Evolutionary conservation across 2,888 invertebrate species (phyloP).

Genomic region (Papilio gigon): DNA sequence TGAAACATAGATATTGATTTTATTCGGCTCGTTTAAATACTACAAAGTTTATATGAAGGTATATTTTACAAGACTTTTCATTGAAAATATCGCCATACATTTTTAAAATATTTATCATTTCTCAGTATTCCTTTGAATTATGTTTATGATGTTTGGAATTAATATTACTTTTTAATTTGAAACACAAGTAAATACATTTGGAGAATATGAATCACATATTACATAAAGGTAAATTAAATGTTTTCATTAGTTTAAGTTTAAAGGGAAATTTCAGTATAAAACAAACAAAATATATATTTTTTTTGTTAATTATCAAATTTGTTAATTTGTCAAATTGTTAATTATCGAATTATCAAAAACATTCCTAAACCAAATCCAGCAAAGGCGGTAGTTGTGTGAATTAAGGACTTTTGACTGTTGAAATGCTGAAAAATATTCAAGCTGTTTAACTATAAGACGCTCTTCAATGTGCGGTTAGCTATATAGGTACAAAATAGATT

Average conservation of each 20-base stretch:
- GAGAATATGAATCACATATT: no score
- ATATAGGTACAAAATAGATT: constrained; percentile 72
- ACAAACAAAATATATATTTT: no score
- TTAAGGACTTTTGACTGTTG: constrained; percentile 3
- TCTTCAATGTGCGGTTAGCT: constrained; percentile 50
- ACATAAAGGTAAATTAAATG: no score
- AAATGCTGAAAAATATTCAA: constrained; percentile 18
- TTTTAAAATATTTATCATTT: no score
- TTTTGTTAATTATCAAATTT: no score
- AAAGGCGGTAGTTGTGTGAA: constrained; percentile 8
- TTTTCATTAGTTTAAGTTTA: no score
- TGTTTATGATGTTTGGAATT: no score
- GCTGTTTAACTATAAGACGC: constrained; percentile 33
- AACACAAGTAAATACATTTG: no score
- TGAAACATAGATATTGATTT: constrained; percentile 15
- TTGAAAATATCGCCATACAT: no score
- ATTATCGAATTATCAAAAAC: not conserved
- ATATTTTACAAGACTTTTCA: not conserved
- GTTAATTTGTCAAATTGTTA: not conserved
- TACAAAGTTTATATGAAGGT: not conserved
- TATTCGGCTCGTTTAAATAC: constrained; percentile 1
- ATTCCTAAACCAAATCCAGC: not conserved
- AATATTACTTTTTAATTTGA: not conserved
- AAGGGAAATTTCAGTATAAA: no score
- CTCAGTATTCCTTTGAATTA: no score